A percentile compares a stretch with the other conserved stretches of the same genome.
phyloP scores from a whole-genome alignment of 1,140 invertebrate species.

The Zaprionus davidi region DNA sequence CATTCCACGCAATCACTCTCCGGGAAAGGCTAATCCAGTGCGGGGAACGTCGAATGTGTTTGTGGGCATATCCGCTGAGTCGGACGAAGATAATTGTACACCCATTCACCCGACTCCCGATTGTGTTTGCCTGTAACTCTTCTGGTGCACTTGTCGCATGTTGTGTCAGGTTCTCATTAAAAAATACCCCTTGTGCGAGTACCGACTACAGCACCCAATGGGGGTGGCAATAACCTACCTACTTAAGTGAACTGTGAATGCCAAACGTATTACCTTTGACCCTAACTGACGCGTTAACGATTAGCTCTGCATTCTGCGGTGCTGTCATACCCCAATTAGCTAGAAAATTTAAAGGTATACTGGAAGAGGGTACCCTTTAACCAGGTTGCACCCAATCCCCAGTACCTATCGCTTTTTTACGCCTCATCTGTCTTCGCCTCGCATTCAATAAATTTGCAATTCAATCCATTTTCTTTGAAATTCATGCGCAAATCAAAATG shows the following conservation, averaged over 20 bases:
- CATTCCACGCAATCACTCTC: slow-evolving; percentile 69
- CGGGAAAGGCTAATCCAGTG: slow-evolving; percentile 50
- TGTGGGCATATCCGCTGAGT: slow-evolving; percentile 31
- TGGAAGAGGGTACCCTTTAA: background rate
- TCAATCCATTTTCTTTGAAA: slow-evolving; percentile 31
- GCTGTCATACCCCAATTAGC: slow-evolving; percentile 78
- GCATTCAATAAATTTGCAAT: slow-evolving; percentile 48
- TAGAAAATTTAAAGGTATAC: slow-evolving; percentile 22
- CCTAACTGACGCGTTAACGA: slow-evolving; percentile 47
- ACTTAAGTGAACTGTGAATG: slow-evolving; percentile 52
- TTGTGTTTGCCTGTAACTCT: slow-evolving; percentile 60
- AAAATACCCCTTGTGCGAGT: slow-evolving; percentile 60
- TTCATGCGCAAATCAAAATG: slow-evolving; percentile 39
- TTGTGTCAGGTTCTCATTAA: slow-evolving; percentile 75
- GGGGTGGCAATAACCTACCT: slow-evolving; percentile 44
- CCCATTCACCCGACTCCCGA: slow-evolving; percentile 10
- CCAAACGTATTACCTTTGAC: slow-evolving; percentile 74
- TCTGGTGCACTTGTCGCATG: slow-evolving; percentile 78
- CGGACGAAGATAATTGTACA: slow-evolving; percentile 56
- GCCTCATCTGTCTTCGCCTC: background rate
- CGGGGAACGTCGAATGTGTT: slow-evolving; percentile 22
- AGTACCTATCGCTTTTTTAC: background rate
- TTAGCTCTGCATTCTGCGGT: slow-evolving; percentile 43
- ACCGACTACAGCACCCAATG: slow-evolving; percentile 26
- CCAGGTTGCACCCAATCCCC: background rate